Base-by-base conservation (phyloP, 2,113 vertebrate genomes). In the Megaleporinus macrocephalus region DNA sequence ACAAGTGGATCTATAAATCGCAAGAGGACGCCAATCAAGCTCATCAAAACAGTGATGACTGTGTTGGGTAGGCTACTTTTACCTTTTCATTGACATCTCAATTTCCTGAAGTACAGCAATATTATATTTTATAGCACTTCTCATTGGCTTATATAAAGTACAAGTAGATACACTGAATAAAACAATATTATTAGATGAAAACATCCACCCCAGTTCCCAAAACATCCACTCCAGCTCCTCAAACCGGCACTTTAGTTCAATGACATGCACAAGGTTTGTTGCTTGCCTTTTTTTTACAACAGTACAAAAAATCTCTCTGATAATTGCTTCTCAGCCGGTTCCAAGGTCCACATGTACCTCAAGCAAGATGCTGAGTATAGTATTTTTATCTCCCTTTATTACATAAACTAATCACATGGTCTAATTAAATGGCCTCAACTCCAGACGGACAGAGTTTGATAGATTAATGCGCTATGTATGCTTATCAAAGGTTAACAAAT, bases 1-100 rank as follows among this genome's bases (percentile, higher is more conserved):
- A 97, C 95, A 0, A 95, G 94, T 0, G 93, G 95, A 78, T 98
- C 97, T 86, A 95, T 98, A 36, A 97, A 94, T 88, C 96, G 96
- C 75, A 96, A 94, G 87, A 95, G 90, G 91, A 96, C 97, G 0
- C 97, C 98, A 0, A 94, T 99, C 91, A 98, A 97, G 88, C 96
- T 99, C n/a, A 98, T 99, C 93, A 99, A 98, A 92, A 99, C 98
- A 0, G 97, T 99, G 85, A 97, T 98, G 97, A 94, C 96, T 33
- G 96, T 99, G 41, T 91, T 99, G 76, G 98, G 98, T 99, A 96
- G 94, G 97, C 89, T 53, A 47, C 26, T 29, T 9, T 66, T 41
- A 51, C 49, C n/a, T 29, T 24, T 11, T 29, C 26, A n/a, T n/a
- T 69, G 30, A 41, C 65, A n/a, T n/a, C n/a, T n/a, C n/a, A n/a